Conservation (phyloP, 2,888 invertebrate genomes). For the Parnassius smintheus region DNA sequence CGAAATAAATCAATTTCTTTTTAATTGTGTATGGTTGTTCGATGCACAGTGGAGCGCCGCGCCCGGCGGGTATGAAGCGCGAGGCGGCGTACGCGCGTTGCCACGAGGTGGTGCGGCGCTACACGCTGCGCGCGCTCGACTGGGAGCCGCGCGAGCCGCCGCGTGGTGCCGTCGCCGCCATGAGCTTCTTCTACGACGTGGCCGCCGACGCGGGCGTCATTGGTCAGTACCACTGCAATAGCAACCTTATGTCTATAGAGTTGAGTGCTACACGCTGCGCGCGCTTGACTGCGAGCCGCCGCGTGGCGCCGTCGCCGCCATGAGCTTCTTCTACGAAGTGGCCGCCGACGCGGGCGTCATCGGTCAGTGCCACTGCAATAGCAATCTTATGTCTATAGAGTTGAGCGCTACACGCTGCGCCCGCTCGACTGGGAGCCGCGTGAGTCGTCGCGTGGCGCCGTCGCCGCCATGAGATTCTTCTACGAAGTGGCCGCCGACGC, state of each 20-base stretch:
- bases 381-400: neutral
- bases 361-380: neutral
- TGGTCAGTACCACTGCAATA: conserved; percentile 55
- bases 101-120: conserved; percentile 46
- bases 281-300: conserved; percentile 82
- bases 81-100: conserved; percentile 51
- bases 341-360: conserved; percentile 85
- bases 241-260: too few relatives aligned
- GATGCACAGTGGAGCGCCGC: conserved; percentile 47
- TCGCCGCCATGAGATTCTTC: conserved; percentile 86
- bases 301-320: conserved; percentile 91
- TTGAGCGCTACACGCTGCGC: conserved; percentile 54
- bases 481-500: conserved; percentile 91
- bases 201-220: conserved; percentile 93
- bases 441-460: conserved; percentile 86
- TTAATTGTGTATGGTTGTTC: too few relatives aligned
- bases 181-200: conserved; percentile 97
- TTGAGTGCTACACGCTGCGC: conserved; percentile 54
- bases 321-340: conserved; percentile 84
- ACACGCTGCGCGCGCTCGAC: conserved; percentile 70
- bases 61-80: conserved; percentile 44
- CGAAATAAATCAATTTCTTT: too few relatives aligned
- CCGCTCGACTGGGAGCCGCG: conserved; percentile 80
- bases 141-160: conserved; percentile 83
- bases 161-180: conserved; percentile 84